Conservation (phyloP, 1,140 invertebrate genomes). For the Hyles vespertilio region DNA sequence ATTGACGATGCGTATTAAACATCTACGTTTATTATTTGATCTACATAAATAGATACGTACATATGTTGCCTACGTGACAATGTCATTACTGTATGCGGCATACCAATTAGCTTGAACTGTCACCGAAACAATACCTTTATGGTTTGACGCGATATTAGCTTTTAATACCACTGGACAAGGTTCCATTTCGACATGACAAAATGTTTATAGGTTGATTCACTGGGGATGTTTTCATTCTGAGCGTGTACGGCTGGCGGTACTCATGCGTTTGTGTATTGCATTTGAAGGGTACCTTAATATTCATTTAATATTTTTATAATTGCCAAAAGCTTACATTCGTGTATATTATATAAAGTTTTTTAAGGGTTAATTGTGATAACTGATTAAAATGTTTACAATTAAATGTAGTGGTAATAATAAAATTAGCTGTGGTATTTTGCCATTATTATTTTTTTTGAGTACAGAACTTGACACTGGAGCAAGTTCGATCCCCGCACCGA, state of each 20-base stretch:
- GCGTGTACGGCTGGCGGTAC: conserved; percentile 21
- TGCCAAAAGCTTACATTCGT: too few relatives aligned
- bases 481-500: too few relatives aligned
- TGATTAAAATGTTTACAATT: too few relatives aligned
- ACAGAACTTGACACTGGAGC: too few relatives aligned
- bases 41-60: conserved; percentile 21
- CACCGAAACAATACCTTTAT: conserved; percentile 17
- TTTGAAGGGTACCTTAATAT: conserved; percentile 10
- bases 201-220: conserved; percentile 14
- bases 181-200: background rate
- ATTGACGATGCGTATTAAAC: conserved; percentile 11
- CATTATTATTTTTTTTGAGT: too few relatives aligned
- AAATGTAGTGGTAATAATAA: too few relatives aligned
- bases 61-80: conserved; percentile 43
- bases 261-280: conserved; percentile 26
- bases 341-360: too few relatives aligned
- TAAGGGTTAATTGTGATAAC: too few relatives aligned
- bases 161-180: conserved; percentile 18
- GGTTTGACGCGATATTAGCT: conserved; percentile 14
- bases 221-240: conserved; percentile 25
- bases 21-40: conserved; percentile 21
- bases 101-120: conserved; percentile 32
- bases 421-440: too few relatives aligned
- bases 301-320: background rate
- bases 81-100: conserved; percentile 37